Base-by-base conservation (phyloP, 2,113 vertebrate species). In the Candoia aspera region DNA sequence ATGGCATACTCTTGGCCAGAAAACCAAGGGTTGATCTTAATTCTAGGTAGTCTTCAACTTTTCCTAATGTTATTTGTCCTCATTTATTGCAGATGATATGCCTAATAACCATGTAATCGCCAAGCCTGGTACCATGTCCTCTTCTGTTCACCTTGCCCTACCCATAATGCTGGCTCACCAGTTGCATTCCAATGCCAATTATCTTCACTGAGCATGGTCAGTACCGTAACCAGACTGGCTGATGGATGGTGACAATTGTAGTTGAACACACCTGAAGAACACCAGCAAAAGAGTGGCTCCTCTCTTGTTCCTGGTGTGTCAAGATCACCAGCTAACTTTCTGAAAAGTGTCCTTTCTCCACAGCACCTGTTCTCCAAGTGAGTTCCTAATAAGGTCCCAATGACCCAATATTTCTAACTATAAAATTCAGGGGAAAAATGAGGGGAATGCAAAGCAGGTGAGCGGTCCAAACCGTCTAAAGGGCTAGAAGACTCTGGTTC, bases 401-500 rank as follows among this genome's bases (percentile, higher is more conserved):
- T 53, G 89, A 93, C n/a, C 46, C 54, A 23, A 21, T 79, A 29
- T 87, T 84, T 3, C 0, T 19, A 33, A 79, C 60, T 87, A 26
- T 0, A 68, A 90, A 91, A 0, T 9, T 87, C 90, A 91, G 84
- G 54, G 85, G 23, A 37, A 73, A 93, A 53, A 90, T 58, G 13
- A 49, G 23, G 24, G 91, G 90, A 49, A 54, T 9, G 64, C 13
- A 29, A 91, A 42, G 12, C 49, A 53, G 0, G 0, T 53, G 54
- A 19, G 15, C 53, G 53, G 73, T 26, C 89, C 89, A 33, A 10
- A 37, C 8, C 58, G 4, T 0, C 0, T 2, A n/a, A 54, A n/a
- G 33, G 12, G 0, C 54, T 23, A 55, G 58, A 92, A 83, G 54
- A 33, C 1, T 46, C 4, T n/a, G 3, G n/a, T 57, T 87, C 62